Percentiles rank a stretch among this genome's conserved stretches.
phyloP scores from a whole-genome alignment of 1,140 invertebrate species.

The Contarinia nasturtii region DNA sequence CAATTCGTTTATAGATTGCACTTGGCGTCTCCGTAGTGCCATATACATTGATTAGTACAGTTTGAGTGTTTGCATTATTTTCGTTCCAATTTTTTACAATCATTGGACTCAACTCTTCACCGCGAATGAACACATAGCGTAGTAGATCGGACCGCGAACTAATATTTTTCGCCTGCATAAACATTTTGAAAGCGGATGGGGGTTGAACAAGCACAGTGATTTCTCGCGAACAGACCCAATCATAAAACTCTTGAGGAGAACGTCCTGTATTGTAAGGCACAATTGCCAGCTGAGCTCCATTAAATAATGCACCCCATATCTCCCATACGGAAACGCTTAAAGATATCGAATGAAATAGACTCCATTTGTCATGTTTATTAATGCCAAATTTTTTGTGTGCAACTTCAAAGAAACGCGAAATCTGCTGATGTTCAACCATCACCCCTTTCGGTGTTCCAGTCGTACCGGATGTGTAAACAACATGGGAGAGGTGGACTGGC shows the following conservation, averaged over 20 bases:
- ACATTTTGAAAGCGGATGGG: background rate
- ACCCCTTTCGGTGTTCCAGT: background rate
- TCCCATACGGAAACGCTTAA: background rate
- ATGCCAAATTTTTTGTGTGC: background rate
- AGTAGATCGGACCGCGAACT: too few relatives aligned
- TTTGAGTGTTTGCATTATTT: background rate
- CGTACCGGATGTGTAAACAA: background rate
- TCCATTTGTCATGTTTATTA: background rate
- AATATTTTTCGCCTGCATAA: too few relatives aligned
- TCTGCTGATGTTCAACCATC: background rate
- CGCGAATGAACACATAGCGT: background rate
- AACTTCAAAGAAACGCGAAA: background rate
- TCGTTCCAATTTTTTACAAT: too few relatives aligned
- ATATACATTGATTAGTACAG: background rate
- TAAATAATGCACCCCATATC: too few relatives aligned
- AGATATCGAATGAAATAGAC: background rate
- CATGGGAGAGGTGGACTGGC: too few relatives aligned
- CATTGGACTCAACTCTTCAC: background rate
- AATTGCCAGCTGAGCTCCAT: too few relatives aligned
- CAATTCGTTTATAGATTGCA: too few relatives aligned
- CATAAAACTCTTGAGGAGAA: background rate
- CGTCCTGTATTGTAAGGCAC: too few relatives aligned
- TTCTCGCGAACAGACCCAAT: background rate
- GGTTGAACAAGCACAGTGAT: background rate
- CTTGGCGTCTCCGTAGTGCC: too few relatives aligned